Base-by-base conservation (phyloP, 2,797 vertebrate genomes). In the Bucorvus abyssinicus region DNA sequence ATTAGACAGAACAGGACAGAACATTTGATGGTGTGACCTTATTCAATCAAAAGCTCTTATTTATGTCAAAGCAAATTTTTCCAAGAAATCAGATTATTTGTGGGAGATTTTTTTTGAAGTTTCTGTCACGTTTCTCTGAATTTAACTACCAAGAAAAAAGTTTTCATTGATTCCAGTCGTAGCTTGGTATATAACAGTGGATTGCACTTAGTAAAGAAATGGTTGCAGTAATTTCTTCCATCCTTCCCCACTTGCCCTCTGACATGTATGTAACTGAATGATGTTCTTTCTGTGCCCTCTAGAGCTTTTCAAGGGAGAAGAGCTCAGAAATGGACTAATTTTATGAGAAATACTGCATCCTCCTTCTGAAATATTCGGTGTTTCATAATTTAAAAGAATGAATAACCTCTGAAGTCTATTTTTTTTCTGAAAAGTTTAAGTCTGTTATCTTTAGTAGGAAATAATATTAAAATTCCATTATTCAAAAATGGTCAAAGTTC, bases 401-500 rank as follows among this genome's bases (percentile, higher is more conserved):
- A 80, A 61, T 74, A 49, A 32, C 24, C 14, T 89, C 29, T 49
- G 30, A 71, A 53, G 12, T 73, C 55, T 83, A 55, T 88, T 95
- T 92, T 40, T 40, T 40, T 94, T 89, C 21, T 61, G 84, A 83
- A 27, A 49, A 50, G 21, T 47, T 70, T 71, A 78, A 49, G 56
- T 77, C 64, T 68, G 69, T 23, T 53, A 64, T 36, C 69, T 94
- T 78, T 93, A 94, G 89, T 74, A 63, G 78, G 84, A 95, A 94
- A 79, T 68, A 34, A 30, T 83, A 57, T 96, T 97, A 95, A 96
- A 97, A 94, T 95, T 91, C 50, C 80, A 75, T 95, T 97, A 71
- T 87, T 94, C 60, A 89, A 42, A 70, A 89, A 56, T 90, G 77
- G 10, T 81, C 38, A 63, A 95, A 95, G 89, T 95, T 97, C 79